Conservation (phyloP, 2,113 vertebrate genomes). For the Oophaga pumilio region DNA sequence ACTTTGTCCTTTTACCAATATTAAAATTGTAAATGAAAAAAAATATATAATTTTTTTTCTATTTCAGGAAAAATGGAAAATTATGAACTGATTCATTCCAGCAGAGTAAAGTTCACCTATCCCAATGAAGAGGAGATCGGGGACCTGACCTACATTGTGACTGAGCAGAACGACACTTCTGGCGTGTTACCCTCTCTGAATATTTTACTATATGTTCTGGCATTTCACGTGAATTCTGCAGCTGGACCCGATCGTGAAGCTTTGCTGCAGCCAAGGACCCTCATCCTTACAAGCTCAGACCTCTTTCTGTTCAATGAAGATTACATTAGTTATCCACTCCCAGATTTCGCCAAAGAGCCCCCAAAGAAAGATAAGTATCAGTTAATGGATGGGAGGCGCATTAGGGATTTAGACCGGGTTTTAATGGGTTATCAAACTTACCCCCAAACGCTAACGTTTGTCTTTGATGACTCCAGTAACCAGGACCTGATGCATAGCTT, state of each 20-base stretch:
- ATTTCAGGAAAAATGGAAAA: conserved; percentile 94
- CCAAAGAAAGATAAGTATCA: conserved; percentile 89
- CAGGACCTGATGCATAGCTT: conserved; percentile 90
- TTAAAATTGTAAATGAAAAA: background rate
- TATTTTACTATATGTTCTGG: conserved; percentile 90
- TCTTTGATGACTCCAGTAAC: conserved; percentile 92
- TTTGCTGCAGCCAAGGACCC: conserved; percentile 83
- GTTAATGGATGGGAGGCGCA: conserved; percentile 85
- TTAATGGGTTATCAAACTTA: conserved; percentile 95
- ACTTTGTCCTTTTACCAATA: too few relatives aligned
- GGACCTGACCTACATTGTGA: conserved; percentile 90
- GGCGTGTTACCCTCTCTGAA: conserved; percentile 77
- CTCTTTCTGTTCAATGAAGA: conserved; percentile 94
- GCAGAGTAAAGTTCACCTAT: conserved; percentile 94
- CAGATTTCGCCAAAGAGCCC: conserved; percentile 94
- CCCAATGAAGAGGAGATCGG: conserved; percentile 97
- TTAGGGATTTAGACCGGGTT: conserved; percentile 92
- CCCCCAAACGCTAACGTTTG: conserved; percentile 91
- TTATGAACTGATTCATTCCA: conserved; percentile 95
- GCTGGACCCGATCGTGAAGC: conserved; percentile 63
- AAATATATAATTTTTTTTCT: conserved; percentile 47
- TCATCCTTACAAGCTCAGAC: conserved; percentile 88
- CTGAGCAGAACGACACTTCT: conserved; percentile 81
- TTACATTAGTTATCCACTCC: conserved; percentile 92
- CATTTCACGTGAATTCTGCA: conserved; percentile 81